Evolutionary conservation across 2,113 vertebrate species (phyloP), one percentile per base, ranked within the genome.

Genomic region (Sinocyclocheilus rhinocerous): DNA sequence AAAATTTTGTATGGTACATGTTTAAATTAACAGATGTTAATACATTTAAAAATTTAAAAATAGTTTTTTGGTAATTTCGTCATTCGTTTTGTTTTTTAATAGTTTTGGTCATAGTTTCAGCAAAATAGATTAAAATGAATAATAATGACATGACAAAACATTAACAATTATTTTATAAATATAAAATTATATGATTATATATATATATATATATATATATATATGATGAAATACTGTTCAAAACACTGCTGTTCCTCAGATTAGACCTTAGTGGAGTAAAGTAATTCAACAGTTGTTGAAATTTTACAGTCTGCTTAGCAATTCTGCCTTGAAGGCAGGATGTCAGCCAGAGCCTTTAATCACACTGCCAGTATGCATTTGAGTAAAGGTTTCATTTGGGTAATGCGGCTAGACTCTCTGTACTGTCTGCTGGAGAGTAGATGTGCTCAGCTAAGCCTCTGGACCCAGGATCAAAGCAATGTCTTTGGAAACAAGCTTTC

Each of bases 311-410:
- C 90, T 88, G 76, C 85, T 90, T 33, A 33, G 48, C 18, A 26
- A 90, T 91, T 87, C 89, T 88, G 80, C 89, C 88, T 89, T 83
- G 84, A 90, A 91, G 91, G 86, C 84, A 89, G 91, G 89, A 85
- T 87, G 81, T 79, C 83, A 90, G 88, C 93, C 88, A 82, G 90
- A 79, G 82, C 88, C 88, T 80, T 85, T 93, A 93, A 93, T 95
- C 91, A 93, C 85, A 89, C 90, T 90, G 86, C 83, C 91, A 92
- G 92, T 91, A 89, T 90, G 90, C 91, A 90, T 90, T 85, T 87
- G 88, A 92, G 91, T 88, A 52, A 61, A 84, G 73, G 39, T 82
- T 88, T 86, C 45, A 87, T 82, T 88, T 89, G 84, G 83, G 86
- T 78, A 87, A 80, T 76, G 77, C 72, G 83, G 42, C 36, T 29